Conservation (phyloP, 1,140 invertebrate species). For the Cydia splendana region DNA sequence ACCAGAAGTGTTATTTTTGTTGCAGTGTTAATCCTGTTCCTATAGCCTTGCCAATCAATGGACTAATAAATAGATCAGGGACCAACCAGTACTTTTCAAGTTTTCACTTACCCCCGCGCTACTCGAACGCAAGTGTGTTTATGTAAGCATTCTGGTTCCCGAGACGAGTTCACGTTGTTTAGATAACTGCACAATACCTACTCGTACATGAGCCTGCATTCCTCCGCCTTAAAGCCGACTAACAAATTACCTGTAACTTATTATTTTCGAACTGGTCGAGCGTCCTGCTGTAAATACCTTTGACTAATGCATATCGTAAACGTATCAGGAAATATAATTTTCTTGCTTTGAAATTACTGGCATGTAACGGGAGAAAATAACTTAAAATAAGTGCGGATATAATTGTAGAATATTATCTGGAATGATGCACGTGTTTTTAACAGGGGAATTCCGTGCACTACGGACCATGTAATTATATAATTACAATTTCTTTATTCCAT, state of each 20-base stretch:
- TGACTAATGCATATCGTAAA: slow-evolving; percentile 1
- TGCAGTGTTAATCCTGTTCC: too few relatives aligned
- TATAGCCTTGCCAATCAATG: too few relatives aligned
- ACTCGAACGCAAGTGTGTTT: neutral
- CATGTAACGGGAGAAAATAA: neutral
- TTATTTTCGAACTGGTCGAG: slow-evolving; percentile 36
- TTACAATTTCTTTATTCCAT: too few relatives aligned
- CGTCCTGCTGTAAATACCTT: neutral
- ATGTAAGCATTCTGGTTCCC: slow-evolving; percentile 10
- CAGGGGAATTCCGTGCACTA: too few relatives aligned
- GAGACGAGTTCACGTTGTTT: slow-evolving; percentile 51
- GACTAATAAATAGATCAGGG: neutral
- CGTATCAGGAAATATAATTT: neutral
- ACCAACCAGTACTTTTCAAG: neutral
- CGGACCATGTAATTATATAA: too few relatives aligned
- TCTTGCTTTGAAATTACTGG: too few relatives aligned
- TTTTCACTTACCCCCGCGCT: neutral
- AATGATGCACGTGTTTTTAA: too few relatives aligned
- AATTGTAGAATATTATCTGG: too few relatives aligned
- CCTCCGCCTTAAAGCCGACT: slow-evolving; percentile 52
- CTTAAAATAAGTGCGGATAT: neutral
- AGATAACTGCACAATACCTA: slow-evolving; percentile 66
- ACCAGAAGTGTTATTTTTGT: too few relatives aligned
- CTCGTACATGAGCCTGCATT: slow-evolving; percentile 50
- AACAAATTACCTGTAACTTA: slow-evolving; percentile 61